Base-by-base conservation (phyloP, 2,113 vertebrate species). In the Felis chaus region DNA sequence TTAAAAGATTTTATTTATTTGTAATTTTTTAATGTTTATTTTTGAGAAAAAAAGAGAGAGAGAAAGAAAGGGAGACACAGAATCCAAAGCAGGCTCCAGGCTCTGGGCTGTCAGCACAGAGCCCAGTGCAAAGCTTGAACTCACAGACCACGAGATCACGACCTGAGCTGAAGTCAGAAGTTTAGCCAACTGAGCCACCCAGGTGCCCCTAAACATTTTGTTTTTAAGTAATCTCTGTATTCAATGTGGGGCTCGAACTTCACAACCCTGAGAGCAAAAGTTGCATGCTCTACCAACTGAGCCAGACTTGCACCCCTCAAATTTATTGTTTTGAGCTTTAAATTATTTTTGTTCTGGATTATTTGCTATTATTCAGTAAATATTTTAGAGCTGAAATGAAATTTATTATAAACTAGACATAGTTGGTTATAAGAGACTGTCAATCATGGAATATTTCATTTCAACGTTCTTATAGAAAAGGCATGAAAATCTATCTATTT, bases 371-470 rank as follows among this genome's bases (percentile, higher is more conserved):
- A 79, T 0, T 1, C 0, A 31, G 31, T 71, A 66, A 50, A n/a
- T 81, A 66, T 14, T 79, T 88, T 82, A 36, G 82, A 93, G 2
- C 0, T 83, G 2, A 89, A 55, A 74, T 91, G 5, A n/a, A 45
- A 83, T 68, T 68, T 89, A 36, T 84, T 90, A 66, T 10, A 55
- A 6, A 69, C 4, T 31, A 68, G 31, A 11, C 79, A 2, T 53
- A 86, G 3, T 61, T 29, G 73, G 63, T 91, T 97, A 0, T 93
- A 96, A 92, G 27, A 45, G 88, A 27, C 3, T 93, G 3, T 88
- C 96, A 83, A 25, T 93, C 5, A 8, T 94, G 9, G 4, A 95
- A 95, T 95, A 97, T 92, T 33, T 91, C 23, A 91, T 45, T 57
- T 41, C 0, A 18, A 0, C 90, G 65, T 55, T 81, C 0, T 66